Evolutionary conservation across 2,888 invertebrate genomes (phyloP).

Genomic region (Mycalesis mineus): DNA sequence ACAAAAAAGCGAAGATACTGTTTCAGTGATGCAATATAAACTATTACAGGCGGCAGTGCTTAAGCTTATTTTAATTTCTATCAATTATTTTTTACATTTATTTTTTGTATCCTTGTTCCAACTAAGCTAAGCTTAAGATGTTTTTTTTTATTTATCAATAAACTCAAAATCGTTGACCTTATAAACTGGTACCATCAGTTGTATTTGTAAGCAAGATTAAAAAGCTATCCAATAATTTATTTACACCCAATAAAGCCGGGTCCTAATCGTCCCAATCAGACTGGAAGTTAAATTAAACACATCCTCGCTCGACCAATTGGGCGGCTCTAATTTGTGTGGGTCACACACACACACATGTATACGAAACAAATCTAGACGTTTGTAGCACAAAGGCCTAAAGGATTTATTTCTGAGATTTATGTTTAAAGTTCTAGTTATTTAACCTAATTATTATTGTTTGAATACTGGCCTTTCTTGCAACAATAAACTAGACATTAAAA

Average conservation of each 20-base stretch:
- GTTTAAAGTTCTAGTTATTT: background rate
- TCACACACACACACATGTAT: background rate
- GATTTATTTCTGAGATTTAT: background rate
- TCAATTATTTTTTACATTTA: no score
- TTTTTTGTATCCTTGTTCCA: no score
- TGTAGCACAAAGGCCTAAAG: background rate
- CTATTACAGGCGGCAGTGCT: no score
- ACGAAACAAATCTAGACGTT: constrained; percentile 1
- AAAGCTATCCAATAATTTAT: constrained; percentile 36
- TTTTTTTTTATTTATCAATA: background rate
- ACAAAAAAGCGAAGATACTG: no score
- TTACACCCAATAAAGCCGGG: constrained; percentile 29
- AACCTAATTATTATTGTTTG: no score
- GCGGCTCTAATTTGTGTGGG: constrained; percentile 17
- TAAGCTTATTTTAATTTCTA: no score
- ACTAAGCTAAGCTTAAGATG: no score
- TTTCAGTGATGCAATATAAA: no score
- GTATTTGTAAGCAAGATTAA: constrained; percentile 22
- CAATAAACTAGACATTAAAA: no score
- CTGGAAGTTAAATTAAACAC: constrained; percentile 26
- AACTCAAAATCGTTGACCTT: background rate
- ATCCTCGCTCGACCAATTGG: constrained; percentile 21
- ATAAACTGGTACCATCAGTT: constrained; percentile 1
- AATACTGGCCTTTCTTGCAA: background rate
- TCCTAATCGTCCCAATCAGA: constrained; percentile 27